phyloP scores from a whole-genome alignment of 2,888 invertebrate genomes.

The Idaea biselata region DNA sequence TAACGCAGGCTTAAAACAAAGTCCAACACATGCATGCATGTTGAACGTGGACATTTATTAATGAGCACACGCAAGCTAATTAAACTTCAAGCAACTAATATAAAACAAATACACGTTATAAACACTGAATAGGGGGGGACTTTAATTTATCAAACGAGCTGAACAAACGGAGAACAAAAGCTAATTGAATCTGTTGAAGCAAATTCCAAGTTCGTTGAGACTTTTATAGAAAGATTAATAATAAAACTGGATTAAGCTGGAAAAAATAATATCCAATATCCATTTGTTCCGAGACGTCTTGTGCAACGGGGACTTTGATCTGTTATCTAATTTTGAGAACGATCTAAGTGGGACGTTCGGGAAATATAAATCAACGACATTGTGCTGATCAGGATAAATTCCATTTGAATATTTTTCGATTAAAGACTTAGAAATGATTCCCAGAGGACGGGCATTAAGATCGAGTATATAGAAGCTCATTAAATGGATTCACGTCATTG shows the following conservation, averaged over 20 bases:
- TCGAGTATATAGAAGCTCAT: no score
- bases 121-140: constrained; percentile 18
- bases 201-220: constrained; percentile 32
- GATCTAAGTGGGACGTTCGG: constrained; percentile 22
- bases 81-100: constrained; percentile 24
- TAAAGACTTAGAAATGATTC: background rate
- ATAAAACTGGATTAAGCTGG: constrained; percentile 37
- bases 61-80: constrained; percentile 8
- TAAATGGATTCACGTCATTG: no score
- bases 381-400: constrained; percentile 21
- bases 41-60: background rate
- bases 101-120: constrained; percentile 24
- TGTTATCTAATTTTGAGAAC: constrained; percentile 29
- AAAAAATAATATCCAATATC: constrained; percentile 34
- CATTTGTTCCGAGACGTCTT: constrained; percentile 38
- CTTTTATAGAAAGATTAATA: constrained; percentile 37
- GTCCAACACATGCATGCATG: constrained; percentile 14
- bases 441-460: no score
- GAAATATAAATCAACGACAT: constrained; percentile 17
- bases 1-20: constrained; percentile 7
- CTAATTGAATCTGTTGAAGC: constrained; percentile 40
- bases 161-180: constrained; percentile 31
- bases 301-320: constrained; percentile 38
- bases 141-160: constrained; percentile 25
- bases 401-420: background rate